Conservation (phyloP, 2,888 invertebrate genomes). For the Pteria penguin region DNA sequence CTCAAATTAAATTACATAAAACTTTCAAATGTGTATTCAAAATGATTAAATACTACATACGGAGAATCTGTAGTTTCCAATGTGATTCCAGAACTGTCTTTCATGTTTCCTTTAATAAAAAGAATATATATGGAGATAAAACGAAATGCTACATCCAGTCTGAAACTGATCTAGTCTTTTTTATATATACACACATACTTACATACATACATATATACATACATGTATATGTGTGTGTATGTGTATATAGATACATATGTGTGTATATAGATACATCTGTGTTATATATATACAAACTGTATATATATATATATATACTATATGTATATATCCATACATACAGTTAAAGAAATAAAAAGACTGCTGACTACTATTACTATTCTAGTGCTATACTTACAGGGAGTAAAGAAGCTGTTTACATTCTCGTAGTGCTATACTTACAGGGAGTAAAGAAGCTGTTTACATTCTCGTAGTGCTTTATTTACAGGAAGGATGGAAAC, state of each 20-base stretch:
- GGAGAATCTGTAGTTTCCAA: slow-evolving; percentile 69
- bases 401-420: slow-evolving; percentile 77
- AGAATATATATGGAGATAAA: background rate
- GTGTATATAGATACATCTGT: no score
- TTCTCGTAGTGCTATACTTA: slow-evolving; percentile 82
- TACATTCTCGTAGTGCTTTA: slow-evolving; percentile 67
- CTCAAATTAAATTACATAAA: no score
- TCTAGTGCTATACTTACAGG: no score
- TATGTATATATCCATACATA: no score
- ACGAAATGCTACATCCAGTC: background rate
- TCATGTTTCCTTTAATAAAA: slow-evolving; percentile 70
- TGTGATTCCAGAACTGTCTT: slow-evolving; percentile 80
- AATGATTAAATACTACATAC: slow-evolving; percentile 54
- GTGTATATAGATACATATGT: no score
- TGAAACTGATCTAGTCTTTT: background rate
- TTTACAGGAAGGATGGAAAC: slow-evolving; percentile 73
- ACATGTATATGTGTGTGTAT: no score
- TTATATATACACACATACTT: background rate
- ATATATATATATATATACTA: no score
- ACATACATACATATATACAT: background rate
- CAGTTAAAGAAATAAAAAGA: no score
- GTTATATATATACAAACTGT: no score
- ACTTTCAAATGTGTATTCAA: no score
- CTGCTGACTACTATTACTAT: no score
- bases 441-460: no score